Evolutionary conservation across 1,140 invertebrate genomes (phyloP), one percentile per base, ranked within the genome.

Genomic region (Drosophila chauvacae): DNA sequence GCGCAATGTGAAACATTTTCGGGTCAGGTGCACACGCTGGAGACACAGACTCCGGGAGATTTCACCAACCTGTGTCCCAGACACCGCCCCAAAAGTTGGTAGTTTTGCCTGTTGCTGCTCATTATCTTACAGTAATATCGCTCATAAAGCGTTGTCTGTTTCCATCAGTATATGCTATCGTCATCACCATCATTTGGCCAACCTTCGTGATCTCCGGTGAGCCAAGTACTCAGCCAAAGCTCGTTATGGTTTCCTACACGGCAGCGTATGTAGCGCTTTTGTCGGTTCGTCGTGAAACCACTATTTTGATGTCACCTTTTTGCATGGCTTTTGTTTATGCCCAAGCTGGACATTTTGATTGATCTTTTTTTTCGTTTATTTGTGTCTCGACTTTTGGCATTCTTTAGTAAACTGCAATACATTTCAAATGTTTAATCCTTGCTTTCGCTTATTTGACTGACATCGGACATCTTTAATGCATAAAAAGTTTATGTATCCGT

Each of bases 111-210:
- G 20, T 47, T 65, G 18, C 18, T 48, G 64, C 71, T 56, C 81
- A 88, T 90, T 88, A 88, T 90, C 85, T 90, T 90, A 73, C 84
- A 71, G 85, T 90, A 88, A 84, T 88, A 87, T 87, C 84, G 62
- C 80, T 48, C 77, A 87, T 84, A 87, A 88, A 87, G 85, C 73
- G 58, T 73, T 73, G 55, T 57, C 58, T 62, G 61, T 77, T 66
- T 74, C 66, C 61, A 56, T 56, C 53, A 56, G 35, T 26, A 20
- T 39, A 33, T 30, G 37, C n/a, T 42, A 60, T 44, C 33, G 51
- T 62, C 44, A 60, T 50, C 47, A 66, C 35, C 30, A 57, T 77
- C 62, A 64, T 61, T 30, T 60, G 63, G 53, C 55, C 72, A 84
- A 66, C 80, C 84, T 87, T 81, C 74, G 74, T 50, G 41, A 63